phyloP scores from a whole-genome alignment of 2,888 invertebrate genomes.

The Limnephilus rhombicus region DNA sequence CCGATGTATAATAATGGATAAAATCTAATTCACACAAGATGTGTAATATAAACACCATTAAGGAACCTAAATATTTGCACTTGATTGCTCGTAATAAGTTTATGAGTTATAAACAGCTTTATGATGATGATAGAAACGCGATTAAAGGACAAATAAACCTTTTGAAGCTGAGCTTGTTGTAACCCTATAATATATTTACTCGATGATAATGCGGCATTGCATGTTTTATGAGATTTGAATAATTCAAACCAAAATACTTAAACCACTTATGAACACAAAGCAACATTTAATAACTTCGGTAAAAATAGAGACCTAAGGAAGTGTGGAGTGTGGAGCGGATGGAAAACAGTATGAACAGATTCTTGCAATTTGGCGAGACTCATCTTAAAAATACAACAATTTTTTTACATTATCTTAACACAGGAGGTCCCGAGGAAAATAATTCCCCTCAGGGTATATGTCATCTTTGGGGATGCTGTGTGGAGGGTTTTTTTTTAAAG shows the following conservation, averaged over 20 bases:
- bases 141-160: neutral
- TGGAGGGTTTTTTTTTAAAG: too few species aligned
- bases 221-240: neutral
- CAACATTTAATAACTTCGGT: neutral
- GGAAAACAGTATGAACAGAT: too few species aligned
- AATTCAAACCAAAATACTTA: neutral
- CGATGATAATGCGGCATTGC: neutral
- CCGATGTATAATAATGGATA: neutral
- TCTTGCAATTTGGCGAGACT: too few species aligned
- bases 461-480: too few species aligned
- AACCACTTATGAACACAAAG: neutral
- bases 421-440: too few species aligned
- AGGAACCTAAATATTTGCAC: slow-evolving; percentile 30
- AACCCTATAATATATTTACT: neutral
- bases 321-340: too few species aligned
- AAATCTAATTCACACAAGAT: neutral
- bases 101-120: slow-evolving; percentile 26
- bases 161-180: neutral
- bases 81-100: slow-evolving; percentile 29
- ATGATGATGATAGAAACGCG: slow-evolving; percentile 10
- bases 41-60: neutral
- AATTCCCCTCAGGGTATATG: too few species aligned
- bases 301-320: neutral
- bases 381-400: too few species aligned
- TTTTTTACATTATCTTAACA: too few species aligned